Evolutionary conservation across 2,797 vertebrate genomes (phyloP).

Genomic region (Lacerta agilis): DNA sequence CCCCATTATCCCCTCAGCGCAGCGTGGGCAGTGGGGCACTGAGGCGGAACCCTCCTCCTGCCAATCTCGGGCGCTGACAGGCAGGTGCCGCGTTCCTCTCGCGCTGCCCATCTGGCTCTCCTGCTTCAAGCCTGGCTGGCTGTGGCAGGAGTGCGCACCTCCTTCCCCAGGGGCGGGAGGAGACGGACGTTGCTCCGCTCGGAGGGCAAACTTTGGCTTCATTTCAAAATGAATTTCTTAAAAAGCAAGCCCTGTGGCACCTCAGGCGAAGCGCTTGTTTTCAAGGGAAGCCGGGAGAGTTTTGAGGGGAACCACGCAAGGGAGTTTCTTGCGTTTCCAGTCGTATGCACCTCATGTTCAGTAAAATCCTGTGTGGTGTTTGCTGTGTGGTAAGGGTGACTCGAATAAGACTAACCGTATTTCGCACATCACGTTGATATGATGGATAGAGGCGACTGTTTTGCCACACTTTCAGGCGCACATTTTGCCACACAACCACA

Average conservation of each 20-base stretch:
- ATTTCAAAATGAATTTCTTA: too few relatives aligned
- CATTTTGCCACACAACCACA: not conserved
- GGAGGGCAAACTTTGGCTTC: too few relatives aligned
- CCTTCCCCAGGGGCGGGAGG: not conserved
- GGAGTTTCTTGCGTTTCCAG: not conserved
- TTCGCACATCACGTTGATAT: not conserved
- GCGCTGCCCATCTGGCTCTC: not conserved
- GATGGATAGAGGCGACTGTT: not conserved
- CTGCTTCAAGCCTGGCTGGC: not conserved
- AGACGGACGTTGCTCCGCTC: not conserved
- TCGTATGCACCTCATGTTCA: too few relatives aligned
- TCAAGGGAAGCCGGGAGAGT: not conserved
- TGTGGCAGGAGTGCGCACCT: not conserved
- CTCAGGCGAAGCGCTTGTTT: too few relatives aligned
- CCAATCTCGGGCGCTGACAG: not conserved
- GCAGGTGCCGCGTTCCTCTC: not conserved
- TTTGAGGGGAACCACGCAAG: not conserved
- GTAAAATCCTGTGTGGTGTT: too few relatives aligned
- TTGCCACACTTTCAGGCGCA: too few relatives aligned
- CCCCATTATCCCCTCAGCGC: not conserved
- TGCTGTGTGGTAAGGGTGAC: too few relatives aligned
- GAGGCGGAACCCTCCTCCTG: not conserved
- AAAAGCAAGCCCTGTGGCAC: not conserved
- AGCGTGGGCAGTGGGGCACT: not conserved
- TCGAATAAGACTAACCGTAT: too few relatives aligned